Base-by-base conservation (phyloP, 2,888 invertebrate species). In the Oscheius sp. region DNA sequence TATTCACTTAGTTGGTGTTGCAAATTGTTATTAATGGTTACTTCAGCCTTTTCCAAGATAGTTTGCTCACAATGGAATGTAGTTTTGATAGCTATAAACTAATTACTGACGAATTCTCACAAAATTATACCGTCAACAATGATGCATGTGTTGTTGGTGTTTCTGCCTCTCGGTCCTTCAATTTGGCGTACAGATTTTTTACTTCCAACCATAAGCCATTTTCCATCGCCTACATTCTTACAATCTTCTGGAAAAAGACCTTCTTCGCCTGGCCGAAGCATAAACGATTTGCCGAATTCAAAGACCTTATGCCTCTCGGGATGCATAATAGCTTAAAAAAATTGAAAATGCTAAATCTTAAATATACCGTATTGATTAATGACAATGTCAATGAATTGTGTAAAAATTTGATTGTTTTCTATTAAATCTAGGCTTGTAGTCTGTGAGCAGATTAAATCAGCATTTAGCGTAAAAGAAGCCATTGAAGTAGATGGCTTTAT, bases 261-360 rank as follows among this genome's bases (percentile, higher is more conserved):
- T 3, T 64, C 37, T 0, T 53, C 15, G 10, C 12, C 3, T 12
- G 75, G 75, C 2, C 71, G 33, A 8, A 55, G 8, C 39, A 73
- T 64, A 50, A 69, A 79, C 1, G 69, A 15, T 52, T 72, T 77
- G 34, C 77, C 79, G 20, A 71, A 29, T 15, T 74, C 77, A 65
- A 71, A 79, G 12, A 66, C 69, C 2, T 61, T 61, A 34, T 69
- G 70, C 10, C 66, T 15, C 3, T 48, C 17, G 25, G 48, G 55
- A 1, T 65, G 23, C 12, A 73, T 73, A 6, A 50, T 61, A 69
- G 39, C n/a, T 1, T 4, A n/a, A 1, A 55, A 8, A 29, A 29
- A 50, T 25, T 17, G 37, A 8, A n/a, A 6, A n/a, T 23, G 6
- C 15, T 8, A 3, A 5, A 10, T n/a, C 33, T 42, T n/a, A 34